Conservation (phyloP, 2,797 vertebrate species). For the Perodicticus potto region DNA sequence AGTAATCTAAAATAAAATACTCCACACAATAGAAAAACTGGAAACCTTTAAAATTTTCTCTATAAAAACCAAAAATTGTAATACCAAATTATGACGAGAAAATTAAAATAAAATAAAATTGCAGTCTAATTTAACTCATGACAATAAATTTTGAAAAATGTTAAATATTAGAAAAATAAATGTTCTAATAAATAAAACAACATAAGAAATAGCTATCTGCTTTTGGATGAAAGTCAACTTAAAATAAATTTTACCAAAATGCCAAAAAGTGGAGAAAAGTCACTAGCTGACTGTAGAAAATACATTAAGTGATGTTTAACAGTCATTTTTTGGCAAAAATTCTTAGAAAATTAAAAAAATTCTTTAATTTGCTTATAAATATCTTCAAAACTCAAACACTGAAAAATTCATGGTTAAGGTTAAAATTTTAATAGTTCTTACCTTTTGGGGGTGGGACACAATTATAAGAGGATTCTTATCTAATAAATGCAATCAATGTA, state of each 20-base stretch:
- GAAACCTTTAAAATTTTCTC: neutral
- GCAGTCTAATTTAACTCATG: neutral
- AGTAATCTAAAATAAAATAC: neutral
- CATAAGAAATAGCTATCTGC: neutral
- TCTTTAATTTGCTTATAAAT: neutral
- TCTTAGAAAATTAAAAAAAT: neutral
- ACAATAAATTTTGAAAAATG: neutral
- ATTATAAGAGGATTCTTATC: no score
- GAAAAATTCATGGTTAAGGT: neutral
- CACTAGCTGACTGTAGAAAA: neutral
- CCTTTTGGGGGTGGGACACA: no score
- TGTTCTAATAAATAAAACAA: neutral
- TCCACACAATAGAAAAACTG: neutral
- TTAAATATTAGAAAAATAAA: neutral
- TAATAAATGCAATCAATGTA: no score
- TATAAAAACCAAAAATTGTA: neutral
- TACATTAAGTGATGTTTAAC: neutral
- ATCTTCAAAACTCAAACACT: neutral
- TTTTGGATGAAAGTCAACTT: neutral
- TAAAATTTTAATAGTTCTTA: neutral
- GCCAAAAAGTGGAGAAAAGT: neutral
- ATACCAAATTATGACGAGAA: neutral
- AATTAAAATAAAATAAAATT: neutral
- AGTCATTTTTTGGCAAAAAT: neutral
- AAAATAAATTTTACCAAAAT: neutral